These are phyloP conservation scores for Malachius bipustulatus DNA, from an alignment of 2,888 invertebrate genomes.

Conservation along the genomic window DNA sequence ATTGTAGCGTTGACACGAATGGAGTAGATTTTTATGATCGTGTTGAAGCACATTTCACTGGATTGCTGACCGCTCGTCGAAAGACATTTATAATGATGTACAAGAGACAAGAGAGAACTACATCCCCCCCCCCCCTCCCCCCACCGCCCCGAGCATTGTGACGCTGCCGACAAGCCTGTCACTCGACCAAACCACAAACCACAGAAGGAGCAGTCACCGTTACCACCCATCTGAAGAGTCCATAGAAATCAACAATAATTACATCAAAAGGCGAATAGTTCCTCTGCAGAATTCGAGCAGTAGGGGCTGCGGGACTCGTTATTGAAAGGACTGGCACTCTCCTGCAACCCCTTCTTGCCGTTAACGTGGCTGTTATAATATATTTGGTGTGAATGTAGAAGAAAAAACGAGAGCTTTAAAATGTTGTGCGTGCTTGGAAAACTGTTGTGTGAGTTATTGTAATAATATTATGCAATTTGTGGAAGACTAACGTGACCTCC, in stretches of 20 bases:
- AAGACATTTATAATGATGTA: too few relatives aligned
- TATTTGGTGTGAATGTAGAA: slow-evolving; percentile 30
- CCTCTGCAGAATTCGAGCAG: slow-evolving; percentile 25
- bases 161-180: slow-evolving; percentile 10
- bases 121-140: too few relatives aligned
- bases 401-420: slow-evolving; percentile 23
- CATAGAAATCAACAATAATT: slow-evolving; percentile 17
- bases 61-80: slow-evolving; percentile 22
- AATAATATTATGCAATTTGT: slow-evolving; percentile 4
- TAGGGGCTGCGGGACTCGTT: slow-evolving; percentile 19
- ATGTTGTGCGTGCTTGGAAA: too few relatives aligned
- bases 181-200: slow-evolving; percentile 15
- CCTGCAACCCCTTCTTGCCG: slow-evolving; percentile 8
- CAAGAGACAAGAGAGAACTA: too few relatives aligned
- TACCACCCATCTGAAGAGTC: slow-evolving; percentile 19
- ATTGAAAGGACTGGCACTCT: slow-evolving; percentile 10
- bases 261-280: slow-evolving; percentile 27
- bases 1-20: slow-evolving; percentile 22
- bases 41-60: slow-evolving; percentile 21
- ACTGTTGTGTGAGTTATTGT: slow-evolving; percentile 14
- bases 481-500: neutral
- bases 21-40: slow-evolving; percentile 17
- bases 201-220: slow-evolving; percentile 19
- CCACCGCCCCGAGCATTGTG: too few relatives aligned
- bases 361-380: slow-evolving; percentile 34